phyloP scores from a whole-genome alignment of 2,113 vertebrate species.

The Daboia siamensis region DNA sequence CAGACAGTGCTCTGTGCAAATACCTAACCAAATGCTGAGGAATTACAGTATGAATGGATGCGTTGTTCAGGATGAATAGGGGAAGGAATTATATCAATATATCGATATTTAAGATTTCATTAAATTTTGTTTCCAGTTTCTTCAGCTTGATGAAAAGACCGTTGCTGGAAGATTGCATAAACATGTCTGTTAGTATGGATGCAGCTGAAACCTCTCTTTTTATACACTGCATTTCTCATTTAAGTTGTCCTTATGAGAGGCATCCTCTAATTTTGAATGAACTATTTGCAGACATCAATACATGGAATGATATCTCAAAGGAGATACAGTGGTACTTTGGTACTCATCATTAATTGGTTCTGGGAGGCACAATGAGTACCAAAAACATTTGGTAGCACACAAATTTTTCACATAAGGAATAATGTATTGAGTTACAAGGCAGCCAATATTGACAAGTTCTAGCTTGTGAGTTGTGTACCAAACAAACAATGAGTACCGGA shows the following conservation, averaged over 20 bases:
- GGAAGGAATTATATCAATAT: not conserved
- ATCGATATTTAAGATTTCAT: not conserved
- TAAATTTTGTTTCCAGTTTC: not conserved
- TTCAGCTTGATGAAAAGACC: not conserved
- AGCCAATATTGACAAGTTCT: not conserved
- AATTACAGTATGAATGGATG: not conserved
- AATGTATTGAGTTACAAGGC: not conserved
- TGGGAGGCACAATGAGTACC: not conserved
- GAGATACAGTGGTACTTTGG: not conserved
- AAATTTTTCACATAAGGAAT: not conserved
- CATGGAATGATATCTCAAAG: not conserved
- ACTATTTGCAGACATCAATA: not conserved
- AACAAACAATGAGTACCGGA: not conserved
- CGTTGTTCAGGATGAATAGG: not conserved
- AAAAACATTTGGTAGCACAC: not conserved
- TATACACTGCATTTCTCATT: not conserved
- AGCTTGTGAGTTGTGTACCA: not conserved
- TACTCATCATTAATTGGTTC: not conserved
- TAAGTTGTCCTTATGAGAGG: not conserved
- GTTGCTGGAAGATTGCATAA: not conserved
- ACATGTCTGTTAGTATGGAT: not conserved
- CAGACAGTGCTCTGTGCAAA: not conserved
- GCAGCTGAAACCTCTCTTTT: not conserved
- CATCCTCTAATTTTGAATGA: not conserved
- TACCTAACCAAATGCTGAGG: not conserved